Percentiles rank a stretch among this genome's conserved stretches.
Conservation (phyloP, 2,797 vertebrate genomes). For the Lagorchestes hirsutus region DNA sequence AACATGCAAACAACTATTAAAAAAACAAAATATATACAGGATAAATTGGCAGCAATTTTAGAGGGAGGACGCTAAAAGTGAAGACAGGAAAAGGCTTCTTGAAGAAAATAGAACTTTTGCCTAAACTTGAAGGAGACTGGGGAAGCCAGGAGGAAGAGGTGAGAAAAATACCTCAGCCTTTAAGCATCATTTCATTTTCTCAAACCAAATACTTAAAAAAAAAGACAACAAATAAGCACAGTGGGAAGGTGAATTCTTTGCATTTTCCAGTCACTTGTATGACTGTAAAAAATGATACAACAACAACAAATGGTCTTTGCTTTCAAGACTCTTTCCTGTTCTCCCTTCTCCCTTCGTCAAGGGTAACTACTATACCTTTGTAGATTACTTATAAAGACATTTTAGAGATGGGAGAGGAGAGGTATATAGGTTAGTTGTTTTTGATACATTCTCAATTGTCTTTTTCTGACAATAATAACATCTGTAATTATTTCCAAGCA, state of each 20-base stretch:
- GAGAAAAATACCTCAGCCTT: neutral
- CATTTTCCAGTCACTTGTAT: neutral
- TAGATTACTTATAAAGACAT: neutral
- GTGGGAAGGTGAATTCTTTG: neutral
- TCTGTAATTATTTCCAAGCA: neutral
- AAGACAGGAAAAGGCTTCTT: neutral
- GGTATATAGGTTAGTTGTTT: neutral
- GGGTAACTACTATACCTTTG: neutral
- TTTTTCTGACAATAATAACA: neutral
- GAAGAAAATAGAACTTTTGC: neutral
- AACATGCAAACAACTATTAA: neutral
- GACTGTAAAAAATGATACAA: neutral
- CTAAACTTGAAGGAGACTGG: neutral
- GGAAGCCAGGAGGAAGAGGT: neutral
- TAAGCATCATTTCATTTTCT: neutral
- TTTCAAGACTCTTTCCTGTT: neutral
- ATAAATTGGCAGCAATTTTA: neutral
- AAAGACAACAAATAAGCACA: neutral
- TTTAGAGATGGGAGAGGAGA: neutral
- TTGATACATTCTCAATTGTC: conserved; percentile 14
- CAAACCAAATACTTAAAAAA: neutral
- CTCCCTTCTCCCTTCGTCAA: neutral
- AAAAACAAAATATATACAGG: neutral
- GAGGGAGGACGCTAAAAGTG: neutral
- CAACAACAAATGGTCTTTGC: neutral